Percentiles rank a stretch among this genome's conserved stretches.
Conservation (phyloP, 2,113 vertebrate genomes). For the Vireo altiloquus region DNA sequence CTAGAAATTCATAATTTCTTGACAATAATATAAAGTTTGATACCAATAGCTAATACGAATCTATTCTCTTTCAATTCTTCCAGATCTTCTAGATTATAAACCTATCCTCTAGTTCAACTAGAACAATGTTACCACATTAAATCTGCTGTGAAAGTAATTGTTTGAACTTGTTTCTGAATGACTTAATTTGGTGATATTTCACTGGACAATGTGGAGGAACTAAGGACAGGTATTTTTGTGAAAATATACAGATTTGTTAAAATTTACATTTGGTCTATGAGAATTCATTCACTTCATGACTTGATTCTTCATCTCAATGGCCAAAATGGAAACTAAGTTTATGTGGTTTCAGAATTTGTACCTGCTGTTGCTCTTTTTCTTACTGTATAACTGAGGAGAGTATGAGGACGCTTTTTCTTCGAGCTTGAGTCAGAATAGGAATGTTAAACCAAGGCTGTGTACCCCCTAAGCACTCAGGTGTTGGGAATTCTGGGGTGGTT, state of each 20-base stretch:
- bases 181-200: not conserved
- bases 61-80: not conserved
- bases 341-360: not conserved
- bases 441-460: not conserved
- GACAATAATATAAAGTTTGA: not conserved
- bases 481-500: not conserved
- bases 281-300: not conserved
- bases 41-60: not conserved
- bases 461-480: not conserved
- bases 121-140: not conserved
- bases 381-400: not conserved
- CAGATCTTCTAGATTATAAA: not conserved
- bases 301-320: not conserved
- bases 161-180: not conserved
- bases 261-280: not conserved
- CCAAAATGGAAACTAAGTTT: not conserved
- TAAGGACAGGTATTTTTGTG: not conserved
- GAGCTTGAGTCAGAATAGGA: not conserved
- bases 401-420: not conserved
- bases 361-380: not conserved
- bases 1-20: not conserved
- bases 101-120: not conserved
- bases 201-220: not conserved
- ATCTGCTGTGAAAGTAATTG: not conserved
- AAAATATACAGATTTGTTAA: not conserved